These are phyloP conservation scores for Gymnopithys bicolor DNA, from an alignment of 2,797 vertebrate genomes.

Conservation along the genomic window DNA sequence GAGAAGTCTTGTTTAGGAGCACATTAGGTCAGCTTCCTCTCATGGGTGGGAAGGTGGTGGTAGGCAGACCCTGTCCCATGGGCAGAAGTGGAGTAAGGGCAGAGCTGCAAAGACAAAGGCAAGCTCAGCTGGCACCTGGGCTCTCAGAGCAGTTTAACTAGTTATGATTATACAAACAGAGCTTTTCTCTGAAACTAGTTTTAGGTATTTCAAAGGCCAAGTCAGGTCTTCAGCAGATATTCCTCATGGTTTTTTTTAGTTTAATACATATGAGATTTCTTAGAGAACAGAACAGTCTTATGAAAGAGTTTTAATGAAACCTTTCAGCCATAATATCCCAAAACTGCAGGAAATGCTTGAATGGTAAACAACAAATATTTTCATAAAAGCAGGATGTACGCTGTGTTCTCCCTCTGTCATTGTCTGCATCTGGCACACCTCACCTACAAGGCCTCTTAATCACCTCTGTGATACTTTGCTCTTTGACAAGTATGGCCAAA, in stretches of 20 bases:
- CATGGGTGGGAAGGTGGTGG: background rate
- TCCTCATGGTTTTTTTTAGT: background rate
- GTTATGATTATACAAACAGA: background rate
- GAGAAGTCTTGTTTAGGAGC: background rate
- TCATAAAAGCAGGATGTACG: background rate
- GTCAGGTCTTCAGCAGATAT: background rate
- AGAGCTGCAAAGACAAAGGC: background rate
- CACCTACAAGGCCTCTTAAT: background rate
- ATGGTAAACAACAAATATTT: background rate
- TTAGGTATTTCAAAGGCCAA: background rate
- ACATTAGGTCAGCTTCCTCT: background rate
- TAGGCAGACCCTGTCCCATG: fast-evolving
- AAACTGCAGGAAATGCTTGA: background rate
- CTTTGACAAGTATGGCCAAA: background rate
- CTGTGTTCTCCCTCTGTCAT: background rate
- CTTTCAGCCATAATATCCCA: background rate
- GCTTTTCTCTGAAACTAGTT: background rate
- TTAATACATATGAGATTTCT: background rate
- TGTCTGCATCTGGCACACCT: background rate
- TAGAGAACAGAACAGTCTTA: background rate
- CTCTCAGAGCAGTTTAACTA: background rate
- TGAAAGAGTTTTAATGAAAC: background rate
- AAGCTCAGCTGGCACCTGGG: background rate
- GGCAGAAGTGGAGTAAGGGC: background rate
- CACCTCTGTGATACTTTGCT: background rate